Evolutionary conservation across 2,888 invertebrate genomes (phyloP), one percentile per base, ranked within the genome.

Genomic region (Ochropleura plecta): DNA sequence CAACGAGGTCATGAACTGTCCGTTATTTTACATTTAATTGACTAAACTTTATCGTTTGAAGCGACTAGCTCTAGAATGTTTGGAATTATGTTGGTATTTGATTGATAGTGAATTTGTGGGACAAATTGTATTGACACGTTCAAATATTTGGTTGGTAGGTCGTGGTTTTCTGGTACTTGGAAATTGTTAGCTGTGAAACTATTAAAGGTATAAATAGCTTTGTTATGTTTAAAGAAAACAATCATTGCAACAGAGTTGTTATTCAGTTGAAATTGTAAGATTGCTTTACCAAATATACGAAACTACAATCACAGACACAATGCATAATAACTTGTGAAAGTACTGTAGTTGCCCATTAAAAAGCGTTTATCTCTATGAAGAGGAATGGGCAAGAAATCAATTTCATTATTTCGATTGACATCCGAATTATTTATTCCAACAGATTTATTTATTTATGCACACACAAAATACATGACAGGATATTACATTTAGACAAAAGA

Each of bases 11-110:
- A 78, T 84, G 81, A 76, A 80, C 81, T 86, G 83, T 79, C 79
- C 78, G 85, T 86, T 85, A 82, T 77, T 87, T 85, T 82, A 87
- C 82, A 86, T 79, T 81, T 79, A 84, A 81, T 83, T 78, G 70
- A 81, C 81, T 78, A 86, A 86, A 84, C 80, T 87, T 81, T 48
- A 62, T 78, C 81, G 65, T 76, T 77, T 73, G 76, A 80, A 71
- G 62, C 64, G 48, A 75, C 63, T 51, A 55, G 75, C 63, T 60
- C 71, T 67, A 76, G 77, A 82, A 82, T 81, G 65, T 70, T 71
- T 70, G 68, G 48, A 71, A 76, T 71, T 68, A 81, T 79, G 75
- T 65, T 46, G 78, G 63, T 51, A 48, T 51, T 79, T 86, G 83
- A 86, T 77, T 75, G 77, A 80, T 82, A 65, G 72, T 48, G 53